These are phyloP conservation scores for Coenonympha arcania DNA, from an alignment of 2,888 invertebrate species.

Conservation along the genomic window DNA sequence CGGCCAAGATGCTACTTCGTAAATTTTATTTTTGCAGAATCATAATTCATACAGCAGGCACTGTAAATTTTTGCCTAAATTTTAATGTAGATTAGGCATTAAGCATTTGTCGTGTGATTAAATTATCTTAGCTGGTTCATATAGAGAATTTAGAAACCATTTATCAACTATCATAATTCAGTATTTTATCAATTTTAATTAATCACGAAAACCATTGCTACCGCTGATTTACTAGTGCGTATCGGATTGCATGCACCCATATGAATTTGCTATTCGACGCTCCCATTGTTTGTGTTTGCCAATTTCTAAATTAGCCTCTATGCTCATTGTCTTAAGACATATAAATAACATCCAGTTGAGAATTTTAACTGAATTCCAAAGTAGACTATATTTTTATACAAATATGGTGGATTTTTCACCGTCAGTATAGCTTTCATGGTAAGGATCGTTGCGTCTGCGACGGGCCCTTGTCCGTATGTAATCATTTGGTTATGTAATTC, in stretches of 20 bases:
- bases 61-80: too few relatives aligned
- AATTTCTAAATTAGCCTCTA: conserved; percentile 4
- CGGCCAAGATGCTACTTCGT: too few relatives aligned
- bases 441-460: conserved; percentile 20
- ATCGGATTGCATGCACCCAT: conserved; percentile 24
- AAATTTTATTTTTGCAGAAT: too few relatives aligned
- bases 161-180: too few relatives aligned
- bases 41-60: too few relatives aligned
- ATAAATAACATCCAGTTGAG: background rate
- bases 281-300: conserved; percentile 17
- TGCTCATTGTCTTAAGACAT: conserved; percentile 4
- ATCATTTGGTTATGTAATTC: conserved; percentile 10
- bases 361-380: background rate
- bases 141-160: too few relatives aligned
- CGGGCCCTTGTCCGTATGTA: conserved; percentile 17
- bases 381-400: background rate
- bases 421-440: conserved; percentile 10
- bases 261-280: conserved; percentile 16
- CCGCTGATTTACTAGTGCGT: conserved; percentile 24
- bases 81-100: too few relatives aligned
- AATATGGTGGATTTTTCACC: background rate
- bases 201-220: conserved; percentile 14
- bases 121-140: too few relatives aligned
- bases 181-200: too few relatives aligned
- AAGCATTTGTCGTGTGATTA: too few relatives aligned